Conservation (phyloP, 2,797 vertebrate genomes). For the Danio aesculapii region DNA sequence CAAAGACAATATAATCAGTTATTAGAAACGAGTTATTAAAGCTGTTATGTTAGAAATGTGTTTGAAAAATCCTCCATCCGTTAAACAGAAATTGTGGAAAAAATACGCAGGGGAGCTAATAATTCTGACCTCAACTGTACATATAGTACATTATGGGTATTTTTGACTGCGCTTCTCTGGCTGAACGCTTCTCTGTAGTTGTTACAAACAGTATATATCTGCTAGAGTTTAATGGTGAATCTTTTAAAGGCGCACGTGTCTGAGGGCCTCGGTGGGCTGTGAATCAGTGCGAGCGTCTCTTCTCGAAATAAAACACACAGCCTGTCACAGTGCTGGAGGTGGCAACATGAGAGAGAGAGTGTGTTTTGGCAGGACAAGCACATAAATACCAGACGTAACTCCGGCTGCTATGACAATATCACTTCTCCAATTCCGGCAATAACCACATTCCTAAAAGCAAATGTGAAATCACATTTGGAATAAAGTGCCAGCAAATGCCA, state of each 20-base stretch:
- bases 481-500: conserved; percentile 12
- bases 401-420: conserved; percentile 88
- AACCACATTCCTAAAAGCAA: conserved; percentile 71
- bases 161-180: background rate
- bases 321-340: conserved; percentile 87
- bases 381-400: conserved; percentile 87
- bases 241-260: conserved; percentile 30
- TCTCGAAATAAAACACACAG: conserved; percentile 86
- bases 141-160: background rate
- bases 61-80: too few relatives aligned
- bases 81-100: too few relatives aligned
- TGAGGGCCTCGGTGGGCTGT: conserved; percentile 64
- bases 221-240: conserved; percentile 16
- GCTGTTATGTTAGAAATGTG: too few relatives aligned
- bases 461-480: conserved; percentile 70
- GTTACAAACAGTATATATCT: conserved; percentile 2
- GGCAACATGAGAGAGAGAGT: conserved; percentile 70
- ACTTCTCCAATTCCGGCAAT: conserved; percentile 82
- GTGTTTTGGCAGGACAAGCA: conserved; percentile 82
- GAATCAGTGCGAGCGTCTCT: conserved; percentile 84
- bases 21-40: too few relatives aligned
- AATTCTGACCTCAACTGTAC: too few relatives aligned
- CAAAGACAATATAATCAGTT: too few relatives aligned
- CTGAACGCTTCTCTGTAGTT: conserved; percentile 21
- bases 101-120: too few relatives aligned